Evolutionary conservation across 2,797 vertebrate species (phyloP).

Genomic region (Chelidonichthys spinosus): DNA sequence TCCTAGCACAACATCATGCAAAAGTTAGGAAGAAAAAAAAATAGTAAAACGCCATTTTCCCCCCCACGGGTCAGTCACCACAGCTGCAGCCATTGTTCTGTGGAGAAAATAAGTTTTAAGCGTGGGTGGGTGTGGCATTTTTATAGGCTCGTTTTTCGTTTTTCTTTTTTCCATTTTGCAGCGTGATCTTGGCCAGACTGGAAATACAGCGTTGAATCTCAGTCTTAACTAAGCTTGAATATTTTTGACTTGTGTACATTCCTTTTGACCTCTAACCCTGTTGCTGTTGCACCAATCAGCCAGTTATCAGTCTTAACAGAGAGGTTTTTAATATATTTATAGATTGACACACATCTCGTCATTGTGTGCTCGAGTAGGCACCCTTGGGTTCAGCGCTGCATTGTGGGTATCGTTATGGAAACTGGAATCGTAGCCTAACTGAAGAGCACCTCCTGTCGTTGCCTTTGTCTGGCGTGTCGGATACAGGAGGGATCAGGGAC

Average conservation of each 20-base stretch:
- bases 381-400: conserved; percentile 62
- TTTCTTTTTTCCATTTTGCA: conserved; percentile 51
- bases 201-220: conserved; percentile 77
- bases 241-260: conserved; percentile 80
- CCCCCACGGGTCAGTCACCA: conserved; percentile 41
- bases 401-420: conserved; percentile 73
- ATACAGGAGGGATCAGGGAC: conserved; percentile 73
- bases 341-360: conserved; percentile 39
- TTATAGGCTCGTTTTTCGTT: neutral
- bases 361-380: conserved; percentile 52
- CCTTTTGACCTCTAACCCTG: conserved; percentile 72
- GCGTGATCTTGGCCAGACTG: conserved; percentile 72
- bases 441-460: conserved; percentile 68
- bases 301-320: conserved; percentile 63
- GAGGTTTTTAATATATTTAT: conserved; percentile 75
- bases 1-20: conserved; percentile 44
- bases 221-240: conserved; percentile 71
- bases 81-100: conserved; percentile 34
- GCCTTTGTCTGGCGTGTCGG: conserved; percentile 39
- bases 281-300: conserved; percentile 59
- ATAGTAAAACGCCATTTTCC: neutral
- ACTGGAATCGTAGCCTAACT: conserved; percentile 80
- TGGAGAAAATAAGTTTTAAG: conserved; percentile 21
- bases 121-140: conserved; percentile 32
- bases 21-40: conserved; percentile 27